Evolutionary conservation across 2,113 vertebrate species (phyloP).

Genomic region (Zootoca vivipara): DNA sequence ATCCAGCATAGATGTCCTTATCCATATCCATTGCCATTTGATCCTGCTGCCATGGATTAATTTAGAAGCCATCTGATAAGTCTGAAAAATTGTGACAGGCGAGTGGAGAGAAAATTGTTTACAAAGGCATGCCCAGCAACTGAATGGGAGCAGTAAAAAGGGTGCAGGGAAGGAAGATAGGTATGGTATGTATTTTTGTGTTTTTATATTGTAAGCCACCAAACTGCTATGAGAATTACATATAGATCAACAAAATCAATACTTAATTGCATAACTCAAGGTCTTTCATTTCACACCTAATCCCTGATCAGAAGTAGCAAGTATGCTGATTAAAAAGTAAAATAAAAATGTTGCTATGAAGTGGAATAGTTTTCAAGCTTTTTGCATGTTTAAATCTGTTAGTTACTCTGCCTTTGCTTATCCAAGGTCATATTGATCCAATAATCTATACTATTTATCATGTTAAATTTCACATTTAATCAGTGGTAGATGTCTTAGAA

Average conservation of each 20-base stretch:
- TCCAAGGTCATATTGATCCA: slow-evolving; percentile 64
- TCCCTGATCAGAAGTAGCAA: slow-evolving; percentile 69
- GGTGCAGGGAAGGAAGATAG: neutral
- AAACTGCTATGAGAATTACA: slow-evolving; percentile 72
- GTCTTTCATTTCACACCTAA: slow-evolving; percentile 72
- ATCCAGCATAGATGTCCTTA: neutral
- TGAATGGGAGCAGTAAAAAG: neutral
- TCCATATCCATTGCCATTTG: neutral
- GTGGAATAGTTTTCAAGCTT: slow-evolving; percentile 58
- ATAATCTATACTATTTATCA: slow-evolving; percentile 44
- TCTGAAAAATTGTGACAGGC: neutral
- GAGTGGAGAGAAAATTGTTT: neutral
- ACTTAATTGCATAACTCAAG: slow-evolving; percentile 78
- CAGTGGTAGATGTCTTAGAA: slow-evolving; percentile 32
- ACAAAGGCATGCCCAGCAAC: no score
- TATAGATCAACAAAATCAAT: slow-evolving; percentile 80
- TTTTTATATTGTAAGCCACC: no score
- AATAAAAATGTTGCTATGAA: slow-evolving; percentile 66
- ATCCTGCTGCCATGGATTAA: neutral
- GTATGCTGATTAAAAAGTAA: slow-evolving; percentile 53
- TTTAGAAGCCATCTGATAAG: neutral
- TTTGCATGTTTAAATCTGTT: slow-evolving; percentile 54
- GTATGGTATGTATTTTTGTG: no score
- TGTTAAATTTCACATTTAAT: slow-evolving; percentile 61
- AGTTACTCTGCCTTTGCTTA: slow-evolving; percentile 44